Base-by-base conservation (phyloP, 2,113 vertebrate genomes). In the Oncorhynchus tshawytscha region DNA sequence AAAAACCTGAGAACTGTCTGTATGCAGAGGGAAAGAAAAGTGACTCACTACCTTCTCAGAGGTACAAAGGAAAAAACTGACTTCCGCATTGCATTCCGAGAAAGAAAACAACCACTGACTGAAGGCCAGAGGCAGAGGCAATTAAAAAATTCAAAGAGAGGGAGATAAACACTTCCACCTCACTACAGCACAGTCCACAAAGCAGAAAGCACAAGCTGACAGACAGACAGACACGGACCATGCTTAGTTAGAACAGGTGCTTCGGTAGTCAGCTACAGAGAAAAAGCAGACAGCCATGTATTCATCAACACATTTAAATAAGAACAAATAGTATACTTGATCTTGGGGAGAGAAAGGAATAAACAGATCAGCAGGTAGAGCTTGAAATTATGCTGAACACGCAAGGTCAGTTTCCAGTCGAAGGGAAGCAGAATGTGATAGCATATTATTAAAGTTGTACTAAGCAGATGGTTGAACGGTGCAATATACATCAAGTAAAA, bases 291-390 rank as follows among this genome's bases (percentile, higher is more conserved):
- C 70, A 64, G 67, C 77, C 25, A n/a, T 65, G 77, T 65, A 20
- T 65, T n/a, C 34, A 22, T 82, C 39, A 39, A 83, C 81, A 80
- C 64, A 74, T 57, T 57, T 82, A 83, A 70, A 78, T 75, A 74
- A 74, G 69, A 71, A 78, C 81, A 71, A 64, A 76, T 27, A 25
- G 79, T 83, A 76, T 59, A 70, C 62, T 34, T 27, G 34, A 67
- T 76, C 74, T 75, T 62, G 66, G 51, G 75, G 39, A 75, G 78
- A 78, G 16, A 15, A 34, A 70, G 34, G 54, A 77, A 85, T 74
- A 12, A 83, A 75, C 73, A 81, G 15, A 83, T 80, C 31, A 71
- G 77, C 31, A 83, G 70, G 85, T 70, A 70, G 20, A 6, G 65
- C 4, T 27, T 29, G 65, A 75, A 88, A 51, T 51, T 11, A 16